Evolutionary conservation across 2,113 vertebrate species (phyloP).

Genomic region (Apodemus sylvaticus): DNA sequence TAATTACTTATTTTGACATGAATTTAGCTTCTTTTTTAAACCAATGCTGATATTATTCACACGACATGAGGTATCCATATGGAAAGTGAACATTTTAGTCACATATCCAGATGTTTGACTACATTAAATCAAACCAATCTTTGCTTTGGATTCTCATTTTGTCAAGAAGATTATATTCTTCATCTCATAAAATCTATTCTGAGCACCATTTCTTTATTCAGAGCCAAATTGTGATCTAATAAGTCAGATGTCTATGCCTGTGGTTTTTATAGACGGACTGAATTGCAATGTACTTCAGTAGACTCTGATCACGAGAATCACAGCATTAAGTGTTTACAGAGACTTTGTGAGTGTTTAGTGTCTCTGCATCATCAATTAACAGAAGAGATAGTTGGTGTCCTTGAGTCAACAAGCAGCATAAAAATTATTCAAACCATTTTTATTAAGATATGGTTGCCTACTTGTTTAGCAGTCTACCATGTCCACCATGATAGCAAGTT

Average conservation of each 20-base stretch:
- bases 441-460: neutral
- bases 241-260: neutral
- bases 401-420: neutral
- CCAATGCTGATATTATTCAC: constrained; percentile 42
- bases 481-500: neutral
- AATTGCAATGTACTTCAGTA: neutral
- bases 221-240: neutral
- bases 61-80: constrained; percentile 39
- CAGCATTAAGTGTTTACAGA: neutral
- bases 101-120: constrained; percentile 68
- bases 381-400: neutral
- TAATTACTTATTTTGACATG: constrained; percentile 20
- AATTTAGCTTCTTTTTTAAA: constrained; percentile 28
- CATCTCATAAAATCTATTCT: constrained; percentile 59
- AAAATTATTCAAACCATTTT: neutral
- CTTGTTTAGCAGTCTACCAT: neutral
- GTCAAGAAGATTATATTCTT: constrained; percentile 54
- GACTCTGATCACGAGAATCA: neutral
- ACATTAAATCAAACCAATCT: constrained; percentile 57
- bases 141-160: constrained; percentile 65
- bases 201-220: constrained; percentile 4
- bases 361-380: neutral
- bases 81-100: constrained; percentile 60
- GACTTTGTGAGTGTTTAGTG: neutral
- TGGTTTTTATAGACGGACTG: constrained; percentile 22